phyloP scores from a whole-genome alignment of 92 coral and sea anemone genomes.

The Micromussa lordhowensis region DNA sequence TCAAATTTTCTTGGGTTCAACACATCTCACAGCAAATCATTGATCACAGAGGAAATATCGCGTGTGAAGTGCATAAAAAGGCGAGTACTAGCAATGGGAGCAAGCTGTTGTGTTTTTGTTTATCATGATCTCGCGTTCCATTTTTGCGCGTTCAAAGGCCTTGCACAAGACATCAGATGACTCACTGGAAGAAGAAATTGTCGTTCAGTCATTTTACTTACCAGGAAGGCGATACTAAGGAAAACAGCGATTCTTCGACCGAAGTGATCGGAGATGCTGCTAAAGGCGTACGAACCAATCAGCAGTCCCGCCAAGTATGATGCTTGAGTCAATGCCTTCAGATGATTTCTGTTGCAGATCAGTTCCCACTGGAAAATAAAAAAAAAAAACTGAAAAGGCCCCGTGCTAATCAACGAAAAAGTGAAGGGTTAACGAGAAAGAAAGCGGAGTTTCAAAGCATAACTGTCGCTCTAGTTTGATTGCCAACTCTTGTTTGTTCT shows the following conservation, averaged over 20 bases:
- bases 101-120: too few species aligned
- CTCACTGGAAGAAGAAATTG: neutral
- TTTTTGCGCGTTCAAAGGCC: neutral
- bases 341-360: constrained; percentile 42
- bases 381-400: neutral
- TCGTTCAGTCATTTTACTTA: constrained; percentile 7
- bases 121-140: neutral
- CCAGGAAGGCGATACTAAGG: constrained; percentile 53
- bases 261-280: constrained; percentile 58
- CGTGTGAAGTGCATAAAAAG: too few species aligned
- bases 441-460: too few species aligned
- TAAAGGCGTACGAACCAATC: constrained; percentile 56
- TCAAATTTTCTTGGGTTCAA: too few species aligned
- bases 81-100: too few species aligned
- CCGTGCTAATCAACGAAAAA: too few species aligned
- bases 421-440: too few species aligned
- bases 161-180: neutral
- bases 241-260: constrained; percentile 59
- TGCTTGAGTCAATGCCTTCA: constrained; percentile 62
- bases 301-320: constrained; percentile 63
- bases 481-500: neutral
- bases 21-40: too few species aligned
- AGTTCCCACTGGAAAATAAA: constrained; percentile 48
- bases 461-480: neutral
- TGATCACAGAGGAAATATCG: too few species aligned